Evolutionary conservation across 2,888 invertebrate genomes (phyloP).

Genomic region (Catocala sponsa): DNA sequence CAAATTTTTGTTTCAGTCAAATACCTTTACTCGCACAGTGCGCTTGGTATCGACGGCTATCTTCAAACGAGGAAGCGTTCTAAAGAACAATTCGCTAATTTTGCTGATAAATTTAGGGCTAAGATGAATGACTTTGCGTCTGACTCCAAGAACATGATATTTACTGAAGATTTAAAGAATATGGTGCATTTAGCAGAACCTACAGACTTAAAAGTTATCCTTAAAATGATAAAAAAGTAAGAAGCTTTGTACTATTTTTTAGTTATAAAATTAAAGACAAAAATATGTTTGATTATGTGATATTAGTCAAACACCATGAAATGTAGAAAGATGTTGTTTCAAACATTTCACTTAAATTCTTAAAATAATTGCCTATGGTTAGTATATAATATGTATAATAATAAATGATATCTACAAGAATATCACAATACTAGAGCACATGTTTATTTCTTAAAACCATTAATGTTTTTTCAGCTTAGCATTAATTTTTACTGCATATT

Average conservation of each 20-base stretch:
- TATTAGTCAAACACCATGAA: no score
- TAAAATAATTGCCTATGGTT: no score
- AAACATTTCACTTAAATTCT: no score
- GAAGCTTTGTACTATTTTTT: conserved; percentile 24
- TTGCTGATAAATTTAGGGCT: conserved; percentile 89
- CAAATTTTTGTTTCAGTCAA: conserved; percentile 57
- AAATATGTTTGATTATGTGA: no score
- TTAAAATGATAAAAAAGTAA: conserved; percentile 92
- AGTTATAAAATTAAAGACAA: no score
- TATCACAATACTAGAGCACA: no score
- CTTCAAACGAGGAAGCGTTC: conserved; percentile 83
- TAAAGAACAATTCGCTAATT: conserved; percentile 88
- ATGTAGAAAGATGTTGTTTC: no score
- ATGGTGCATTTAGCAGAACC: conserved; percentile 92
- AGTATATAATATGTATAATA: no score
- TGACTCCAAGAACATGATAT: conserved; percentile 90
- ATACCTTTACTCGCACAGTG: conserved; percentile 85
- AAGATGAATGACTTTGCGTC: conserved; percentile 91
- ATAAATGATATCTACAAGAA: no score
- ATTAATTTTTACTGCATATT: no score
- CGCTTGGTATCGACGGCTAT: conserved; percentile 90
- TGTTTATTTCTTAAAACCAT: no score
- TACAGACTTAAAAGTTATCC: conserved; percentile 89
- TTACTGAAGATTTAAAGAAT: conserved; percentile 95
- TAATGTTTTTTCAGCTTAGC: no score